These are phyloP conservation scores for Syngnathus typhle DNA, from an alignment of 2,113 vertebrate species.

Conservation along the genomic window DNA sequence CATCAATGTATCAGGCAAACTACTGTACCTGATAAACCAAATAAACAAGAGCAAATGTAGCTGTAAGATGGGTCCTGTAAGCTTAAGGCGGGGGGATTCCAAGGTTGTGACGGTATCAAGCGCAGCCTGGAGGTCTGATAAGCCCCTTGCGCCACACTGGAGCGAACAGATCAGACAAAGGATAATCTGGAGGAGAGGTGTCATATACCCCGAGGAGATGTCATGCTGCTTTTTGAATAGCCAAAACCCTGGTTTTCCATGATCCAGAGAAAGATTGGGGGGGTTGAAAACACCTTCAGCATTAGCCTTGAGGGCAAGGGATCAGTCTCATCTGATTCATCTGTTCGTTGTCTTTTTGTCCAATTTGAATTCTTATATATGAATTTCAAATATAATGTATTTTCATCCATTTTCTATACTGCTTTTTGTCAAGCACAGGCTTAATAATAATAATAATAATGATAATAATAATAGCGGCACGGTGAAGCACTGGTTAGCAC, in stretches of 20 bases:
- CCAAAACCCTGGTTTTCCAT: conserved; percentile 23
- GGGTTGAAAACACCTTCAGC: too few relatives aligned
- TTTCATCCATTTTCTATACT: too few relatives aligned
- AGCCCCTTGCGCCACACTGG: conserved; percentile 45
- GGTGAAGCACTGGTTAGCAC: too few relatives aligned
- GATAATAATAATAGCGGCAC: too few relatives aligned
- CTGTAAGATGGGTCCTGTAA: not conserved
- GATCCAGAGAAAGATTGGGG: conserved; percentile 9
- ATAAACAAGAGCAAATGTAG: conserved; percentile 10
- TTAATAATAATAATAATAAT: too few relatives aligned
- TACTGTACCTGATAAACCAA: not conserved
- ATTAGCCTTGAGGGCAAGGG: not conserved
- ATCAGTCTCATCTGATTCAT: not conserved
- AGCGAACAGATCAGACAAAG: conserved; percentile 48
- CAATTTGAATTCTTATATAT: not conserved
- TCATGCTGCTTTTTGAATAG: conserved; percentile 21
- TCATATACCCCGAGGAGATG: conserved; percentile 29
- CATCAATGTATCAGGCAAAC: conserved; percentile 10
- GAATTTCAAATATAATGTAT: not conserved
- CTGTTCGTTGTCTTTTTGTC: not conserved
- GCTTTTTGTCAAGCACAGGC: not conserved
- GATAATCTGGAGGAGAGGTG: conserved; percentile 52
- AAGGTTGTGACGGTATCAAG: conserved; percentile 23
- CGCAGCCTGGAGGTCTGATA: conserved; percentile 32
- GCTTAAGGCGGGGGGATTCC: conserved; percentile 16